Base-by-base conservation (phyloP, 1,140 invertebrate species). In the Melitaea cinxia region DNA sequence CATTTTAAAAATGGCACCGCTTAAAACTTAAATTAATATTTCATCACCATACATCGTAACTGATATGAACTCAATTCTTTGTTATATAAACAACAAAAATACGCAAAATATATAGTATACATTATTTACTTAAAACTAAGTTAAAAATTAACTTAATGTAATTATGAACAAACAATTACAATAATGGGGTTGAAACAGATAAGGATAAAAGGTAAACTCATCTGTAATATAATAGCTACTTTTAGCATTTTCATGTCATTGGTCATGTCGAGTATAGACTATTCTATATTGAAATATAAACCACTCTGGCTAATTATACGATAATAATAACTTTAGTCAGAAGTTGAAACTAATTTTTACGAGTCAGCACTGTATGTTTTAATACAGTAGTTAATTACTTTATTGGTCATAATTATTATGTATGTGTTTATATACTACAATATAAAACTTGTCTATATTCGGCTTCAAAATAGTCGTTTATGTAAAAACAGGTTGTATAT, bases 1-100 rank as follows among this genome's bases (percentile, higher is more conserved):
- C 54, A 57, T 42, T 39, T 42, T 23, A 57, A 17, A 42, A 37
- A 61, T 63, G 60, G 60, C 60, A 63, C 52, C 26, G 55, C 60
- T 54, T 47, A 55, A 54, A 4, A 28, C 47, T 35, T 42, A 28
- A 3, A 17, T 33, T 35, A 63, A 37, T 42, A 15, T 23, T 47
- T 21, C 53, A 63, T 55, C 39, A 63, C 52, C 54, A 55, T 45
- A 62, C 24, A 45, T 53, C 47, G n/a, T 42, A 23, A 55, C 19
- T 39, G 33, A 39, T 55, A 37, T 55, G 30, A 28, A 54, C 33
- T 19, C 33, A 54, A 37, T 37, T 37, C 35, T 37, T 14, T 14
- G n/a, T 37, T 42, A 42, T 17, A 42, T 42, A 17, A 42, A 42
- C 14, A 42, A 4, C 2, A 4, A 9, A 7, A 33, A 2, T 9